These are phyloP conservation scores for Dromococcyx pavoninus DNA, from an alignment of 2,797 vertebrate genomes.

Conservation along the genomic window DNA sequence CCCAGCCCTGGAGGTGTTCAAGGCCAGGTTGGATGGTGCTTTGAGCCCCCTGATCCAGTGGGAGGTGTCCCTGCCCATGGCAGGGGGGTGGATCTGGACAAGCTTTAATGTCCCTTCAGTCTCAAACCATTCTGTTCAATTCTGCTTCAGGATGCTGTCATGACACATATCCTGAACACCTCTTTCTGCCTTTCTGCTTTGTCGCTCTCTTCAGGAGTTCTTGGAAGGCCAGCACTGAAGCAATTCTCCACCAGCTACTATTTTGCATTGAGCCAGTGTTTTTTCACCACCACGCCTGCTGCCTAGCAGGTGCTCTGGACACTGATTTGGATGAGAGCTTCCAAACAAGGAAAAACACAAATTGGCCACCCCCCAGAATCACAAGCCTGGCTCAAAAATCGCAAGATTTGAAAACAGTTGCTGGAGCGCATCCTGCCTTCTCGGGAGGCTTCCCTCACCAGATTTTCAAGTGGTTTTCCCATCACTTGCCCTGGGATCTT, in stretches of 20 bases:
- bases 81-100: no score
- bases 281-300: not conserved
- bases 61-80: no score
- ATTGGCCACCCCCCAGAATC: not conserved
- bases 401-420: not conserved
- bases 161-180: accelerated
- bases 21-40: no score
- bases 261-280: not conserved
- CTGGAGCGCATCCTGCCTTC: not conserved
- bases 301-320: not conserved
- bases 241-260: not conserved
- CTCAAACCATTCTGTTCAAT: not conserved
- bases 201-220: not conserved
- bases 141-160: not conserved
- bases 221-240: not conserved
- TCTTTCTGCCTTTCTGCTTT: not conserved
- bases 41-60: no score
- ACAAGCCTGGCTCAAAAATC: not conserved
- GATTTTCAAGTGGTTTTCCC: not conserved
- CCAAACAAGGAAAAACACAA: not conserved
- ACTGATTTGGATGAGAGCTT: not conserved
- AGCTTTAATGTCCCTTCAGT: no score
- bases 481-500: not conserved
- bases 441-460: not conserved
- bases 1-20: no score